A percentile compares a stretch with the other conserved stretches of the same genome.
phyloP scores from a whole-genome alignment of 2,113 vertebrate genomes.

The Coturnix japonica region DNA sequence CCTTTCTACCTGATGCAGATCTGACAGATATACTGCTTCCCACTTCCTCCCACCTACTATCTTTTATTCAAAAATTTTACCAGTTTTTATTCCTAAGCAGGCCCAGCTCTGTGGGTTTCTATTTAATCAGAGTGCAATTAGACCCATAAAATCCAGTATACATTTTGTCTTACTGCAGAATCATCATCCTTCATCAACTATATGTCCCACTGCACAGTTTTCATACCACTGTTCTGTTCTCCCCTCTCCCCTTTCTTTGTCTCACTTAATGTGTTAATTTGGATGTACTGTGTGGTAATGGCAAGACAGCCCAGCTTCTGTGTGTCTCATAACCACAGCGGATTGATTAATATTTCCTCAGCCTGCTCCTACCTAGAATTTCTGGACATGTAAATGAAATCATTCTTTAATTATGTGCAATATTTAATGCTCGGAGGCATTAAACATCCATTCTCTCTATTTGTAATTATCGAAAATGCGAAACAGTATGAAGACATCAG shows the following conservation, averaged over 20 bases:
- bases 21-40: background rate
- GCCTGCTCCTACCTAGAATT: background rate
- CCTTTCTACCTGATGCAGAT: background rate
- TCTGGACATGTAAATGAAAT: slow-evolving; percentile 22
- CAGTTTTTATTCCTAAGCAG: background rate
- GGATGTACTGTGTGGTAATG: background rate
- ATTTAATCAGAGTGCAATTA: slow-evolving; percentile 16
- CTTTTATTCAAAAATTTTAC: slow-evolving; percentile 37
- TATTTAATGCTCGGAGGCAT: background rate
- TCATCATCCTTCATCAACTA: background rate
- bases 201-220: background rate
- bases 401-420: slow-evolving; percentile 4
- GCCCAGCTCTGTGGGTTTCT: background rate
- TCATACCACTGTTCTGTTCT: background rate
- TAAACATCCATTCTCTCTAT: background rate
- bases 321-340: background rate
- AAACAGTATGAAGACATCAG: background rate
- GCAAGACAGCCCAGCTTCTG: background rate
- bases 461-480: background rate
- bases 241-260: background rate
- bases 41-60: background rate
- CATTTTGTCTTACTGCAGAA: background rate
- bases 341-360: background rate
- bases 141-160: background rate
- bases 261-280: background rate